These are phyloP conservation scores for Pedionomus torquatus DNA, from an alignment of 2,113 vertebrate genomes.

Conservation along the genomic window DNA sequence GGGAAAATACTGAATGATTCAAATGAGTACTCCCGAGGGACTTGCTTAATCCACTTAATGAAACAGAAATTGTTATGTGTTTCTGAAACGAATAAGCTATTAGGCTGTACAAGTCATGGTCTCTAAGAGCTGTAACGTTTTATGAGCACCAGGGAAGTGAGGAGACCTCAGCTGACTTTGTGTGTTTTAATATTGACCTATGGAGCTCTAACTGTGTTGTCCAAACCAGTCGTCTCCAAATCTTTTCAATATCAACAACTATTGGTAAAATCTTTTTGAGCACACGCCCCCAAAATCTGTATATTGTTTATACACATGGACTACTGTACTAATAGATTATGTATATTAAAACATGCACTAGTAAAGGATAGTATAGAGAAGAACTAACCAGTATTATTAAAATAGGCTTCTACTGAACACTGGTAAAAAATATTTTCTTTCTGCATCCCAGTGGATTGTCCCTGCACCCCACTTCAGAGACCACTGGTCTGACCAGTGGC, in stretches of 20 bases:
- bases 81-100: neutral
- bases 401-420: neutral
- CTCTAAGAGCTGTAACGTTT: neutral
- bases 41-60: neutral
- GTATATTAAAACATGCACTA: neutral
- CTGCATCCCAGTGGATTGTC: neutral
- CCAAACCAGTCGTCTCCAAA: neutral
- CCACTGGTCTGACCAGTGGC: neutral
- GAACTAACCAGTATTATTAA: neutral
- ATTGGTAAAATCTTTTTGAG: neutral
- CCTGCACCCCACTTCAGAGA: neutral
- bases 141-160: neutral
- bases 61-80: neutral
- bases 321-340: neutral
- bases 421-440: neutral
- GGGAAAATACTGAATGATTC: conserved; percentile 7
- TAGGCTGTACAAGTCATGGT: neutral
- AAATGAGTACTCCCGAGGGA: neutral
- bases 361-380: neutral
- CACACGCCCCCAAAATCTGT: fast-evolving
- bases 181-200: neutral
- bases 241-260: neutral
- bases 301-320: neutral
- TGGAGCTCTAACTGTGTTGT: neutral
- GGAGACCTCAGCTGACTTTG: neutral